Conservation (phyloP, 2,113 vertebrate species). For the Anolis sagrei region DNA sequence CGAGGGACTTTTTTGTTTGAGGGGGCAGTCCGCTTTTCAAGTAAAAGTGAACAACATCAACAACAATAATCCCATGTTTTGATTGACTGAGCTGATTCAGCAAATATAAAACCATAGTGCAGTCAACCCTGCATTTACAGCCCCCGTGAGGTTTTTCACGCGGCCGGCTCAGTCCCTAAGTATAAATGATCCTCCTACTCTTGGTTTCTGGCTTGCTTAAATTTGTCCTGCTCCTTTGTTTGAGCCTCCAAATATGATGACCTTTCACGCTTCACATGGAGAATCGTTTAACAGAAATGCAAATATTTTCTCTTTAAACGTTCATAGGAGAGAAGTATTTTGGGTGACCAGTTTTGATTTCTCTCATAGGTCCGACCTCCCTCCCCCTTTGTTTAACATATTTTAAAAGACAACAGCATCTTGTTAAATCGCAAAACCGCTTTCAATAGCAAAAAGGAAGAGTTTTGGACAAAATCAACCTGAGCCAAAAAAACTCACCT, state of each 20-base stretch:
- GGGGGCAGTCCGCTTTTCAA: constrained; percentile 58
- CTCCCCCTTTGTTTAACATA: background rate
- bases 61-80: constrained; percentile 65
- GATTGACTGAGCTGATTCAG: constrained; percentile 77
- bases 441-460: background rate
- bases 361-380: background rate
- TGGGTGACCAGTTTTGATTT: constrained; percentile 7
- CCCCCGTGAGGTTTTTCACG: constrained; percentile 78
- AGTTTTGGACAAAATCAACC: background rate
- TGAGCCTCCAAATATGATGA: constrained; percentile 59
- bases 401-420: background rate
- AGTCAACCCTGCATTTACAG: constrained; percentile 77
- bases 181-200: constrained; percentile 78
- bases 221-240: constrained; percentile 72
- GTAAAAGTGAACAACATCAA: constrained; percentile 69
- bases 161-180: constrained; percentile 72
- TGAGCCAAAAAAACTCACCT: background rate
- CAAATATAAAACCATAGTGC: constrained; percentile 71
- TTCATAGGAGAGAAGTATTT: constrained; percentile 44
- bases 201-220: constrained; percentile 72
- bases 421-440: constrained; percentile 42
- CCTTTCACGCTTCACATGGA: constrained; percentile 47
- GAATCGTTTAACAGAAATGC: constrained; percentile 55
- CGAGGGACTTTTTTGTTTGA: constrained; percentile 42
- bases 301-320: constrained; percentile 59